Conservation (phyloP, 2,797 vertebrate genomes). For the Macrochelys suwanniensis region DNA sequence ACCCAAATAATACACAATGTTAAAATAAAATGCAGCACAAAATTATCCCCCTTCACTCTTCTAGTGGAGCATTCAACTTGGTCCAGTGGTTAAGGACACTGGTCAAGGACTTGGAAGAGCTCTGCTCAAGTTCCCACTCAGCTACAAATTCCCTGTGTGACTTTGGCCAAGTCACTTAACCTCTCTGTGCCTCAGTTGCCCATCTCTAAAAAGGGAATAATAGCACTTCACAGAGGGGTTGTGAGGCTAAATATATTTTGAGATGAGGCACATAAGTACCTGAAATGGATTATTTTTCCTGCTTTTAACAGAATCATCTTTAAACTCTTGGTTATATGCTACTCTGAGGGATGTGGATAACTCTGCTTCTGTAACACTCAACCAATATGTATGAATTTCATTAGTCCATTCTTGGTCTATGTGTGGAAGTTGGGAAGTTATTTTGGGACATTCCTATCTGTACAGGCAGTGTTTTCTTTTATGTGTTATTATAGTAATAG, state of each 20-base stretch:
- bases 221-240: neutral
- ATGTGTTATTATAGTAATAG: neutral
- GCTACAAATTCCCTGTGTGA: neutral
- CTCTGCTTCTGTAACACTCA: neutral
- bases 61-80: neutral
- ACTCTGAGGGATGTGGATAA: neutral
- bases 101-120: neutral
- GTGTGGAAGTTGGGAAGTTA: neutral
- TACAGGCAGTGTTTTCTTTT: neutral
- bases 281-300: neutral
- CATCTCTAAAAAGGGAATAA: neutral
- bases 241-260: neutral
- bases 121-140: neutral
- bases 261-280: neutral
- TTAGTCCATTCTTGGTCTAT: neutral
- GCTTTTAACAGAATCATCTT: neutral
- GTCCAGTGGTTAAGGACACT: neutral
- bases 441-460: neutral
- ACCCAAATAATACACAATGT: neutral
- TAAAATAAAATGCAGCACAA: neutral
- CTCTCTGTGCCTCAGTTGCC: neutral
- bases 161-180: neutral
- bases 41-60: neutral
- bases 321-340: neutral
- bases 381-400: neutral